Conservation (phyloP, 1,140 invertebrate genomes). For the Zaprionus lachaisei region DNA sequence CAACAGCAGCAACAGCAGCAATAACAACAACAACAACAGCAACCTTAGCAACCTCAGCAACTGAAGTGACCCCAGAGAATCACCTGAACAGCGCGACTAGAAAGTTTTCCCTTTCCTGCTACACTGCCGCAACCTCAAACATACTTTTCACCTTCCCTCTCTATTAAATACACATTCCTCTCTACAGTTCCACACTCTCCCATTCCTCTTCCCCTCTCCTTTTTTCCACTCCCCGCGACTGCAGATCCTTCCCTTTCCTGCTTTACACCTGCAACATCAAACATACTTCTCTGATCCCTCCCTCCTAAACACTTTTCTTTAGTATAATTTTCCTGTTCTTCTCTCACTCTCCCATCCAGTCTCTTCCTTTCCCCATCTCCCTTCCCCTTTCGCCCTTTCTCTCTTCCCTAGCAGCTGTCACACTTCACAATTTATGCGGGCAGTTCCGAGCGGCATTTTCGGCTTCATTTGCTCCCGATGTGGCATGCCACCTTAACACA, state of each 20-base stretch:
- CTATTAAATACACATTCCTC: no score
- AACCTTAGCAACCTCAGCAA: constrained; percentile 1
- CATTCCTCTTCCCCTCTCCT: no score
- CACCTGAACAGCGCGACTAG: constrained; percentile 18
- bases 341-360: no score
- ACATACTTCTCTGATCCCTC: no score
- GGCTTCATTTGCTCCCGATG: background rate
- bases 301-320: no score
- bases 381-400: background rate
- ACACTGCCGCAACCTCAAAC: background rate
- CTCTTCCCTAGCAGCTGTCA: background rate
- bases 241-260: no score
- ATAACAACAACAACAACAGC: background rate
- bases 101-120: constrained; percentile 22
- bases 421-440: constrained; percentile 17
- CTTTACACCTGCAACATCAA: no score
- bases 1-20: background rate
- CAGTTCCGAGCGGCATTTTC: constrained; percentile 34
- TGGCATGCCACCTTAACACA: background rate
- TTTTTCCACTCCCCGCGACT: no score
- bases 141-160: no score
- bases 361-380: background rate
- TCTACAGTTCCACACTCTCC: no score
- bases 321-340: background rate
- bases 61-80: background rate